These are phyloP conservation scores for Hirundo rustica DNA, from an alignment of 2,797 vertebrate species.

Conservation along the genomic window DNA sequence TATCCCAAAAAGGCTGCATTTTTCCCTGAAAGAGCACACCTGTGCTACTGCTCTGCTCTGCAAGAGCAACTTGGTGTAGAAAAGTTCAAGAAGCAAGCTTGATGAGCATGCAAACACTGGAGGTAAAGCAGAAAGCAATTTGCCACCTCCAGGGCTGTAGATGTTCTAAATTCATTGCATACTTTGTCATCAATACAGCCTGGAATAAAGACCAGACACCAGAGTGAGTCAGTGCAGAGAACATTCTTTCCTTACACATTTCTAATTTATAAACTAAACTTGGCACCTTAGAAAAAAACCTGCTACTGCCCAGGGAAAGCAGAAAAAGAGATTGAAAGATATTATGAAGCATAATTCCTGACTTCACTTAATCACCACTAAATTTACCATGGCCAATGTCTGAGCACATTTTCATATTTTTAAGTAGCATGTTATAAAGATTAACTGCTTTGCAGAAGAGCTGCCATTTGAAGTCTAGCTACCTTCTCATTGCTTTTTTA, in stretches of 20 bases:
- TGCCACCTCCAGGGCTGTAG: neutral
- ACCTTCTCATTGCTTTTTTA: slow-evolving; percentile 5
- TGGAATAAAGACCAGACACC: neutral
- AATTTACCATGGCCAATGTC: neutral
- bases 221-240: slow-evolving; percentile 16
- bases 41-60: neutral
- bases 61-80: neutral
- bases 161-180: slow-evolving; percentile 21
- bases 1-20: slow-evolving; percentile 19
- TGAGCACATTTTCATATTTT: neutral
- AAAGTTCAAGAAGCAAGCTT: slow-evolving; percentile 7
- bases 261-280: slow-evolving; percentile 3
- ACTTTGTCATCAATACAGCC: slow-evolving; percentile 2
- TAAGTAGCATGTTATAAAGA: neutral
- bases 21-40: slow-evolving; percentile 58
- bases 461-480: neutral
- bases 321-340: neutral
- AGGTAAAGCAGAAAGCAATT: slow-evolving; percentile 31
- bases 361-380: neutral
- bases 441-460: neutral
- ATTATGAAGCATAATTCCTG: neutral
- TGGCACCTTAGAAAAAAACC: neutral
- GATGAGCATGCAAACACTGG: neutral
- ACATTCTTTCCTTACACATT: neutral
- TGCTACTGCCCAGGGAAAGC: slow-evolving; percentile 10